A percentile compares a stretch with the other conserved stretches of the same genome.
Evolutionary conservation across 1,140 invertebrate species (phyloP).

Genomic region (Scaptomyza graminum): DNA sequence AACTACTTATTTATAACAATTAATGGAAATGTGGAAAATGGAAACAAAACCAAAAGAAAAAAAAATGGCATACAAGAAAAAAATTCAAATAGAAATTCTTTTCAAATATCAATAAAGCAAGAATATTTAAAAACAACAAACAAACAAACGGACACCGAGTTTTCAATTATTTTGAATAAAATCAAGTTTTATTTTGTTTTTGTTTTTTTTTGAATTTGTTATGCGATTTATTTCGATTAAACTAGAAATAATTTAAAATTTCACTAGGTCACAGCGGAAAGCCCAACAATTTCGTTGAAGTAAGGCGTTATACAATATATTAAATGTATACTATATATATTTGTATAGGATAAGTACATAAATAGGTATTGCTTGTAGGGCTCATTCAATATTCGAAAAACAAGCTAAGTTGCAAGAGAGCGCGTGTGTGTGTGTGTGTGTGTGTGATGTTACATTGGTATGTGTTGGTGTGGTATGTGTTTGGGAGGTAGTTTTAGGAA

Average conservation of each 20-base stretch:
- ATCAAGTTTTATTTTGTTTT: not conserved
- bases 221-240: conserved; percentile 24
- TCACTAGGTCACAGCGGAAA: conserved; percentile 60
- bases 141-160: not conserved
- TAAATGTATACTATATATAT: not conserved
- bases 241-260: conserved; percentile 57
- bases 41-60: conserved; percentile 26
- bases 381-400: conserved; percentile 14
- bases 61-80: conserved; percentile 43
- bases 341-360: conserved; percentile 29
- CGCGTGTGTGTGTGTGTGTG: conserved; percentile 11
- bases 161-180: conserved; percentile 22
- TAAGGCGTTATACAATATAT: conserved; percentile 39
- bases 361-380: conserved; percentile 33
- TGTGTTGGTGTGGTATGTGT: conserved; percentile 6
- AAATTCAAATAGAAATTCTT: conserved; percentile 77
- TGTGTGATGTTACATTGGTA: conserved; percentile 17
- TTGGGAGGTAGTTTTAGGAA: conserved; percentile 40
- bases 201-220: conserved; percentile 31
- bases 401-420: conserved; percentile 16
- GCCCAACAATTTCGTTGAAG: conserved; percentile 55
- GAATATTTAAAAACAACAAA: conserved; percentile 58
- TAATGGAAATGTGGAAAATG: conserved; percentile 42
- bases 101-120: conserved; percentile 82
- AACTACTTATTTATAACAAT: conserved; percentile 58